Evolutionary conservation across 2,113 vertebrate species (phyloP).

Genomic region (Ailurus styani): DNA sequence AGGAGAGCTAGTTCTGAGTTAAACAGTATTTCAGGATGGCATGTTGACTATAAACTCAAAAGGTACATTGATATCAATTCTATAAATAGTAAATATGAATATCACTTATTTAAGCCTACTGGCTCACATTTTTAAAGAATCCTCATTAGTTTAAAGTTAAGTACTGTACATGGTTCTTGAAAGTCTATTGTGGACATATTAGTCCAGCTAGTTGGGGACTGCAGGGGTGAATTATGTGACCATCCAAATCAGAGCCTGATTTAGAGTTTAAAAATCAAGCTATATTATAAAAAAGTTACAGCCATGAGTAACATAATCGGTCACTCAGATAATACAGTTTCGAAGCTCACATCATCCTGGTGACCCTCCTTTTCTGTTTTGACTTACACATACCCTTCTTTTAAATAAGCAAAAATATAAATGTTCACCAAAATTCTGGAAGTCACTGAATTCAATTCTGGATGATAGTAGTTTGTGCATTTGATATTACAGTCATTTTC

Average conservation of each 20-base stretch:
- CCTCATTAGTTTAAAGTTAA: slow-evolving; percentile 45
- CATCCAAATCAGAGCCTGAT: not conserved
- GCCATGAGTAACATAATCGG: not conserved
- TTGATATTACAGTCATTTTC: slow-evolving; percentile 27
- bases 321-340: not conserved
- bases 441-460: slow-evolving; percentile 16
- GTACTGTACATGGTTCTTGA: slow-evolving; percentile 27
- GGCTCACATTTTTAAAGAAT: slow-evolving; percentile 18
- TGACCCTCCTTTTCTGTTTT: not conserved
- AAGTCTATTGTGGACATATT: not conserved
- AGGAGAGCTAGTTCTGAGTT: not conserved
- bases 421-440: slow-evolving; percentile 52
- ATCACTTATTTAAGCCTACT: not conserved
- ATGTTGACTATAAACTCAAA: slow-evolving; percentile 3
- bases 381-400: slow-evolving; percentile 29
- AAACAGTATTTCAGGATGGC: slow-evolving; percentile 21
- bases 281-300: not conserved
- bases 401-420: slow-evolving; percentile 35
- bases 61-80: not conserved
- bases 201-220: not conserved
- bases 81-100: not conserved
- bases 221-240: not conserved
- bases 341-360: not conserved
- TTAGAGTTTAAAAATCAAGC: slow-evolving; percentile 16
- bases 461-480: slow-evolving; percentile 32